A percentile compares a stretch with the other conserved stretches of the same genome.
These are phyloP conservation scores for Caenorhabditis sulstoni DNA, from an alignment of 2,888 invertebrate species.

Conservation along the genomic window DNA sequence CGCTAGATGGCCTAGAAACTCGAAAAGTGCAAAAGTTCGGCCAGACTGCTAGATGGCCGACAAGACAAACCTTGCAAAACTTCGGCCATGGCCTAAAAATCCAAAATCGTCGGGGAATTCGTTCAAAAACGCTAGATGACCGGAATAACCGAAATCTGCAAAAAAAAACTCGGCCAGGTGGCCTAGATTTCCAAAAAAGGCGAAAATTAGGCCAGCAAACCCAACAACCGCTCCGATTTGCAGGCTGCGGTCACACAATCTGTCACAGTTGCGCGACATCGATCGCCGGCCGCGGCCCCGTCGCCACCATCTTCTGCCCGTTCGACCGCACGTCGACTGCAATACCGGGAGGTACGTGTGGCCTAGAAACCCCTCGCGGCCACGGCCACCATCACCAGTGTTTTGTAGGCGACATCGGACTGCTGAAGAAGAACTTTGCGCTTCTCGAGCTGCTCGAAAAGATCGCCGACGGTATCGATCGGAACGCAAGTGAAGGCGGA, in stretches of 20 bases:
- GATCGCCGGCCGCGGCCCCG: constrained; percentile 38
- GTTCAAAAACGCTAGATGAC: too few relatives aligned
- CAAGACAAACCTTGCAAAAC: too few relatives aligned
- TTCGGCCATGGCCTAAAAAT: too few relatives aligned
- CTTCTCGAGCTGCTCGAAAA: constrained; percentile 84
- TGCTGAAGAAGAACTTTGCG: constrained; percentile 84
- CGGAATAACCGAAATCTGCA: too few relatives aligned
- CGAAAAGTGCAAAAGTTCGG: too few relatives aligned
- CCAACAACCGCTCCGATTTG: background rate
- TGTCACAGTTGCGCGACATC: constrained; percentile 83
- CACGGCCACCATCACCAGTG: too few relatives aligned
- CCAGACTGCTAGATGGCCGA: too few relatives aligned
- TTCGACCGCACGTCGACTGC: constrained; percentile 84
- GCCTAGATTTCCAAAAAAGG: background rate
- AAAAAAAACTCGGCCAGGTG: too few relatives aligned
- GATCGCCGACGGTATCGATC: constrained; percentile 72
- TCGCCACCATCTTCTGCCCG: constrained; percentile 82
- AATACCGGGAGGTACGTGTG: constrained; percentile 45
- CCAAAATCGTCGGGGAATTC: too few relatives aligned
- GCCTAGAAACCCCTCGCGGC: too few relatives aligned
- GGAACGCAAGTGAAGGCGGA: too few relatives aligned
- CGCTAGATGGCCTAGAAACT: too few relatives aligned
- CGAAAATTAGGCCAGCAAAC: background rate
- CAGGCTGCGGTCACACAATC: constrained; percentile 83
- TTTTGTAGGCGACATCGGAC: constrained; percentile 79